Percentiles rank a stretch among this genome's conserved stretches.
Conservation (phyloP, 2,113 vertebrate species). For the Eulemur macaco region DNA sequence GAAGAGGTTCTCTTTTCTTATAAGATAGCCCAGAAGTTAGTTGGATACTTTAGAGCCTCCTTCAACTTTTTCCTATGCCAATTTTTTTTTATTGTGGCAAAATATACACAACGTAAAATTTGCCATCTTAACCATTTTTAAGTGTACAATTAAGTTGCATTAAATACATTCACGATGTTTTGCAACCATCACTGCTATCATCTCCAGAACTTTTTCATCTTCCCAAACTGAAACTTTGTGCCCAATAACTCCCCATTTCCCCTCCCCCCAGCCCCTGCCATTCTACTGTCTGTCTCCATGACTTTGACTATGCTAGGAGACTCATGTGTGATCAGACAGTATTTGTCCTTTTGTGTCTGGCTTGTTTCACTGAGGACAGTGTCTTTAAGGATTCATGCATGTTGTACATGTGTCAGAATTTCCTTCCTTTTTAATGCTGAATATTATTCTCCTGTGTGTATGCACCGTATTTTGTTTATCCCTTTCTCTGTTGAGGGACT, state of each 20-base stretch:
- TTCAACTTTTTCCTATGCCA: not conserved
- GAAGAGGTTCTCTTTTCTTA: not conserved
- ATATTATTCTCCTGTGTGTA: not conserved
- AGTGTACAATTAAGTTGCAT: not conserved
- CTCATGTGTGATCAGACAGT: not conserved
- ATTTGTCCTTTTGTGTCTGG: not conserved
- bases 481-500: rapidly evolving
- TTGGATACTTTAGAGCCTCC: not conserved
- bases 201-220: not conserved
- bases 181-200: rapidly evolving
- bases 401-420: not conserved
- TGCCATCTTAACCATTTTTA: not conserved
- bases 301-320: not conserved
- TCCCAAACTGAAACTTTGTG: not conserved
- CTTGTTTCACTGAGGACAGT: not conserved
- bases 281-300: not conserved
- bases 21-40: not conserved
- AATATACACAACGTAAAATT: not conserved
- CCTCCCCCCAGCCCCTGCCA: no score
- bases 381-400: not conserved
- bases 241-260: not conserved
- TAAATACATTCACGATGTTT: not conserved
- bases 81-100: not conserved
- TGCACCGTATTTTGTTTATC: not conserved
- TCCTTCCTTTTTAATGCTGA: not conserved